These are phyloP conservation scores for Knipowitschia caucasica DNA, from an alignment of 2,797 vertebrate species.

Conservation along the genomic window DNA sequence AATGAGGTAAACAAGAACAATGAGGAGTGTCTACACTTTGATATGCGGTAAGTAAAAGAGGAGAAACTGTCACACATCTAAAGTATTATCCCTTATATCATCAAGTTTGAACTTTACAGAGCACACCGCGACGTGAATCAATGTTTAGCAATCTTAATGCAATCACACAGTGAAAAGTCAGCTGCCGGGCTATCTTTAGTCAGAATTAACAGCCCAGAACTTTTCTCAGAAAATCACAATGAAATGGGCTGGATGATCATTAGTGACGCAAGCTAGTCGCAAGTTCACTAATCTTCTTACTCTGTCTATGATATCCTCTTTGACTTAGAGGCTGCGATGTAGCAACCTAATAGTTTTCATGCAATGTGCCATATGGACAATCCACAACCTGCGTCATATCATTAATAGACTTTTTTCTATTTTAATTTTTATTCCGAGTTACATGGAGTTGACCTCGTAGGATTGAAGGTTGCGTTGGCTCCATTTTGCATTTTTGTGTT, in stretches of 20 bases:
- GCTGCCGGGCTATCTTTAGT: constrained; percentile 3
- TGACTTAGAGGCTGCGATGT: background rate
- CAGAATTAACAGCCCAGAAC: background rate
- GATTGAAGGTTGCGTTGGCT: too few relatives aligned
- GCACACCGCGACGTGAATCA: background rate
- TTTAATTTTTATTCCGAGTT: background rate
- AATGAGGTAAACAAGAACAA: constrained; percentile 54
- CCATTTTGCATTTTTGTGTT: background rate
- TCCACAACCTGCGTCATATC: background rate
- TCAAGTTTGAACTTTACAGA: constrained; percentile 13
- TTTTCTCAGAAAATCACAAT: background rate
- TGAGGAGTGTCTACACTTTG: constrained; percentile 37
- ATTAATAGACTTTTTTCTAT: background rate
- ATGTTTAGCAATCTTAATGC: background rate
- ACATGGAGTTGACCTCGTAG: too few relatives aligned
- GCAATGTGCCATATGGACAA: background rate
- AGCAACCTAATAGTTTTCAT: background rate
- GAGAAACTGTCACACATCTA: constrained; percentile 19
- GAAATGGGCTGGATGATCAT: background rate
- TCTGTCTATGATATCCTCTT: constrained; percentile 8
- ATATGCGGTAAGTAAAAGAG: constrained; percentile 35
- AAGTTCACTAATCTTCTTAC: constrained; percentile 21
- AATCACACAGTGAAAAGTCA: background rate
- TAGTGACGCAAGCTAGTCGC: constrained; percentile 9
- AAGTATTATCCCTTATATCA: constrained; percentile 36